Conservation (phyloP, 2,797 vertebrate genomes). For the Protosalanx chinensis region DNA sequence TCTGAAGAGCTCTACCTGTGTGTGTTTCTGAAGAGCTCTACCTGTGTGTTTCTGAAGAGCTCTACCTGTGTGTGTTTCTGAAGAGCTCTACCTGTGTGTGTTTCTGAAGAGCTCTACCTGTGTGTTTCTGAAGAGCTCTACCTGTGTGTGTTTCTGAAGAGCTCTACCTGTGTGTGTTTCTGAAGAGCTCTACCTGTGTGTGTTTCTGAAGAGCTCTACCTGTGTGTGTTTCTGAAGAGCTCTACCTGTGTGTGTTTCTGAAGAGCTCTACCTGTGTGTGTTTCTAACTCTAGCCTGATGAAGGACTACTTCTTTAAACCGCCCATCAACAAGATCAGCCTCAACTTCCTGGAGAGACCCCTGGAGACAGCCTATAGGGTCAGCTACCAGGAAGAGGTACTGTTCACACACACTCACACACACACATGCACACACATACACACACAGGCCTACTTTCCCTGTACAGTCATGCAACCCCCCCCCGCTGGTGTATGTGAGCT, state of each 20-base stretch:
- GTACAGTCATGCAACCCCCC: constrained; percentile 49
- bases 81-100: no score
- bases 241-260: background rate
- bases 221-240: no score
- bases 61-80: background rate
- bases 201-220: no score
- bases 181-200: no score
- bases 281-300: constrained; percentile 80
- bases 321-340: constrained; percentile 95
- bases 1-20: no score
- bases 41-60: no score
- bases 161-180: no score
- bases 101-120: no score
- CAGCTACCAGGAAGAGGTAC: constrained; percentile 94
- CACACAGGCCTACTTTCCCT: background rate
- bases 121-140: constrained; percentile 31
- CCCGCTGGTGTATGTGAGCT: constrained; percentile 51
- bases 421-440: constrained; percentile 3
- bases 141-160: background rate
- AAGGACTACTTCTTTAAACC: constrained; percentile 99
- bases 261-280: background rate
- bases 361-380: constrained; percentile 86
- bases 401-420: constrained; percentile 9
- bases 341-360: constrained; percentile 89
- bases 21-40: constrained; percentile 31